Conservation (phyloP, 2,888 invertebrate species). For the Chymomyza amoena region DNA sequence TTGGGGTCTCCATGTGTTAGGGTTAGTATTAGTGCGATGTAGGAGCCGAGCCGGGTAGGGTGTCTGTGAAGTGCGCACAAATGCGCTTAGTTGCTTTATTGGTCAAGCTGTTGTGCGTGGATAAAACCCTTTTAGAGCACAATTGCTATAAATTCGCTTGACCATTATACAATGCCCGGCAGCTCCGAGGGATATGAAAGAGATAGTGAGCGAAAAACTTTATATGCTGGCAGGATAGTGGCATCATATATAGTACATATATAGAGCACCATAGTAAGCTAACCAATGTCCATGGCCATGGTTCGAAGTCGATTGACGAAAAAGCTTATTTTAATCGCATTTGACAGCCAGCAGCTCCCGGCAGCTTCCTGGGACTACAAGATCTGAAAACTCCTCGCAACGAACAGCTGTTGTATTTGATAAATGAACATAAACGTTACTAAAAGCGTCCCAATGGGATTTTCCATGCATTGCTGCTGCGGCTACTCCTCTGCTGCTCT, state of each 20-base stretch:
- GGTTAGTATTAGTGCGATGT: not conserved
- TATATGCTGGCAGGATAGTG: not conserved
- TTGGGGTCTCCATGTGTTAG: not conserved
- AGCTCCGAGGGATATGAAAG: not conserved
- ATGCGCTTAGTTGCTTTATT: slow-evolving; percentile 75
- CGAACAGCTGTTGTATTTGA: slow-evolving; percentile 66
- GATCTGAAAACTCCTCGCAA: slow-evolving; percentile 37
- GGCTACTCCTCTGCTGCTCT: too few species aligned
- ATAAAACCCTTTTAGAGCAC: slow-evolving; percentile 75
- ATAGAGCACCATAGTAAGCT: slow-evolving; percentile 13
- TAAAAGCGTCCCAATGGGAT: slow-evolving; percentile 8
- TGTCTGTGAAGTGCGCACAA: slow-evolving; percentile 57
- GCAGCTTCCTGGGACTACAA: not conserved
- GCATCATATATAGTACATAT: not conserved
- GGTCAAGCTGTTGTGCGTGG: slow-evolving; percentile 75
- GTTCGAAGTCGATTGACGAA: slow-evolving; percentile 71
- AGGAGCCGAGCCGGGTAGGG: too few species aligned
- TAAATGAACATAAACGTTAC: slow-evolving; percentile 58
- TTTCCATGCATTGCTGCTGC: not conserved
- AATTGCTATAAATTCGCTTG: slow-evolving; percentile 73
- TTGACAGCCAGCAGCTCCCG: slow-evolving; percentile 52
- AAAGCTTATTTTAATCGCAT: slow-evolving; percentile 74
- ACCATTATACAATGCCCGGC: slow-evolving; percentile 46
- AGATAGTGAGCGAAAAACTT: not conserved
- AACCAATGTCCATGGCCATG: slow-evolving; percentile 4